phyloP scores from a whole-genome alignment of 1,140 invertebrate species.

The Streblospio benedicti region DNA sequence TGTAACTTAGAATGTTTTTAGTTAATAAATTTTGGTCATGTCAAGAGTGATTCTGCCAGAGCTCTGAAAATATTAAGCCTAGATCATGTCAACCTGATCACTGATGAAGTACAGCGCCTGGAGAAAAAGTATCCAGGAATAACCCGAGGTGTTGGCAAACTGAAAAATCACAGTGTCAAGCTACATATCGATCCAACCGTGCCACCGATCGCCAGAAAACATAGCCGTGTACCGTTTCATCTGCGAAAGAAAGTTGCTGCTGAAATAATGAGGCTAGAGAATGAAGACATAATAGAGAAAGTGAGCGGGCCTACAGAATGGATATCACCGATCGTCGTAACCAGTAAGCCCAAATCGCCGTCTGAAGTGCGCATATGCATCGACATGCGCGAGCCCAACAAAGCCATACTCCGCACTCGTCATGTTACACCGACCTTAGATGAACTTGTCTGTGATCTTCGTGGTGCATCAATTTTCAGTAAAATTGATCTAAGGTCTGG shows the following conservation, averaged over 20 bases:
- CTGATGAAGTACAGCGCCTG: too few relatives aligned
- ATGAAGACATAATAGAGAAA: constrained; percentile 27
- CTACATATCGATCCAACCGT: constrained; percentile 25
- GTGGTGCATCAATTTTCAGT: constrained; percentile 18
- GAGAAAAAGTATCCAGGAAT: too few relatives aligned
- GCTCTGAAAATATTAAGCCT: too few relatives aligned
- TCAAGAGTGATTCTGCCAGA: too few relatives aligned
- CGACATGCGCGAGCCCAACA: constrained; percentile 20
- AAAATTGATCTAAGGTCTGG: constrained; percentile 20
- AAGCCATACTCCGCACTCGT: constrained; percentile 13
- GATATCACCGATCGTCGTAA: constrained; percentile 30
- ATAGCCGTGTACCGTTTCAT: constrained; percentile 23
- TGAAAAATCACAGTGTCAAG: constrained; percentile 20
- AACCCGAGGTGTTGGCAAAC: constrained; percentile 22
- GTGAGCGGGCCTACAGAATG: constrained; percentile 27
- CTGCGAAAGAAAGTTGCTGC: constrained; percentile 19
- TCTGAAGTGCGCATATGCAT: constrained; percentile 22
- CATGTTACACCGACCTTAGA: constrained; percentile 19
- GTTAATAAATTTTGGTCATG: too few relatives aligned
- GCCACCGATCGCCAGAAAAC: constrained; percentile 17
- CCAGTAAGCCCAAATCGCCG: constrained; percentile 16
- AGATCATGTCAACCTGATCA: too few relatives aligned
- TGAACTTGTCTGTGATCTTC: constrained; percentile 17
- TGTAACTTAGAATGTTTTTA: too few relatives aligned
- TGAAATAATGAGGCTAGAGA: constrained; percentile 20